phyloP scores from a whole-genome alignment of 2,113 vertebrate species.

The Tachysurus fulvidraco region DNA sequence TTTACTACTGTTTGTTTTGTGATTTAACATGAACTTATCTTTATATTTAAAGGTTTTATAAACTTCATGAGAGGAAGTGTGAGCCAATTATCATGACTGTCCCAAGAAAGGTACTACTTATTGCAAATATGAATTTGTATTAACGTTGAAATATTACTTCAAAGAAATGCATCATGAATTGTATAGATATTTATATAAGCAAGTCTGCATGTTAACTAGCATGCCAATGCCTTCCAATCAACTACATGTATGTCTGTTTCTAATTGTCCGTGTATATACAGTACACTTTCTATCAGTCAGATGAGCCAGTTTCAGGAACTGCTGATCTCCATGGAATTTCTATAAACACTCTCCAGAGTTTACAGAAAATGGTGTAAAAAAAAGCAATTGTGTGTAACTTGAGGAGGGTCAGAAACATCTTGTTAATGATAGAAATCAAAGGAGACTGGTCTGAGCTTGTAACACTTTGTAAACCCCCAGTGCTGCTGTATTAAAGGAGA shows the following conservation, averaged over 20 bases:
- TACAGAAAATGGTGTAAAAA: too few relatives aligned
- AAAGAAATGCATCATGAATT: background rate
- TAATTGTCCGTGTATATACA: background rate
- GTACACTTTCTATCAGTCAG: background rate
- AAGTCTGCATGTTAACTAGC: background rate
- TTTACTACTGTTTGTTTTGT: background rate
- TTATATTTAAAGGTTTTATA: slow-evolving; percentile 85
- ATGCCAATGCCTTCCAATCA: background rate
- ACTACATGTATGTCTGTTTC: background rate
- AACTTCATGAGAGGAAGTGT: slow-evolving; percentile 97
- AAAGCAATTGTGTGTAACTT: too few relatives aligned
- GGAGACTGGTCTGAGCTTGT: too few relatives aligned
- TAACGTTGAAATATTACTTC: background rate
- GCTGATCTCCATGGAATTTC: too few relatives aligned
- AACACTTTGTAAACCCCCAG: too few relatives aligned
- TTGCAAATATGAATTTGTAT: background rate
- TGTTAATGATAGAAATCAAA: too few relatives aligned
- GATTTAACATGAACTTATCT: background rate
- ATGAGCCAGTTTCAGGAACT: too few relatives aligned
- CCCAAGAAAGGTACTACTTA: slow-evolving; percentile 85
- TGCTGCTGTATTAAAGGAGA: too few relatives aligned
- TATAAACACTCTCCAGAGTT: too few relatives aligned
- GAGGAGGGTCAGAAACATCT: too few relatives aligned
- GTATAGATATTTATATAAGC: background rate
- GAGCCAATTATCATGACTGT: slow-evolving; percentile 99